Evolutionary conservation across 2,797 vertebrate genomes (phyloP), one percentile per base, ranked within the genome.

Genomic region (Argentina silus): DNA sequence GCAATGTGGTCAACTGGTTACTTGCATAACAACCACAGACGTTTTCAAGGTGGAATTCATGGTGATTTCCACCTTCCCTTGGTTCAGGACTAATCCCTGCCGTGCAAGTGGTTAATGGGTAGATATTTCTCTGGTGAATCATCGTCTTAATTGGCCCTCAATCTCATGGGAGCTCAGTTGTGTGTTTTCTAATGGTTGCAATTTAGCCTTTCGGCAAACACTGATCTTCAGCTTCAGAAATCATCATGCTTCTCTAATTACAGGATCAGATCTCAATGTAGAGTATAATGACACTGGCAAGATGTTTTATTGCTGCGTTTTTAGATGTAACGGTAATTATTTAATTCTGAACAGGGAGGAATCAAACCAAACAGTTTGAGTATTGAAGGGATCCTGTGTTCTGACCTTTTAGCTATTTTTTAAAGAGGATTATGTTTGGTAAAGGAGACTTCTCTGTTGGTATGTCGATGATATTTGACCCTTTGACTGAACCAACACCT

Each of bases 41-140:
- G 27, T 48, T 70, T 44, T 68, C 60, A 80, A 7, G 67, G 21
- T 14, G 17, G 44, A 36, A 23, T 47, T 48, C 2, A 12, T 42
- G 27, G 11, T 43, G 36, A 23, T 67, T 47, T 14, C 48, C 47
- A 21, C 19, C 74, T 1, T 10, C 14, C 6, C 57, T 36, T 78
- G 64, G 69, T 76, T 15, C 69, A 50, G 17, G 66, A 17, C n/a
- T 42, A 4, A 75, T 43, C 42, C 50, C 11, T 70, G 14, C 55
- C 50, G 17, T 70, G 14, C 55, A 36, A n/a, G n/a, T 23, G 53
- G 77, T 55, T 65, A 50, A 68, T 60, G 56, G 27, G 11, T 19
- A 68, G 48, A 78, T 67, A 48, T 74, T 76, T 79, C 61, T 15
- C 57, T 27, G n/a, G 11, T 75, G 70, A 84, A 45, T 78, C 66